A percentile compares a stretch with the other conserved stretches of the same genome.
phyloP scores from a whole-genome alignment of 2,888 invertebrate species.

The Lasioglossum oenotherae region DNA sequence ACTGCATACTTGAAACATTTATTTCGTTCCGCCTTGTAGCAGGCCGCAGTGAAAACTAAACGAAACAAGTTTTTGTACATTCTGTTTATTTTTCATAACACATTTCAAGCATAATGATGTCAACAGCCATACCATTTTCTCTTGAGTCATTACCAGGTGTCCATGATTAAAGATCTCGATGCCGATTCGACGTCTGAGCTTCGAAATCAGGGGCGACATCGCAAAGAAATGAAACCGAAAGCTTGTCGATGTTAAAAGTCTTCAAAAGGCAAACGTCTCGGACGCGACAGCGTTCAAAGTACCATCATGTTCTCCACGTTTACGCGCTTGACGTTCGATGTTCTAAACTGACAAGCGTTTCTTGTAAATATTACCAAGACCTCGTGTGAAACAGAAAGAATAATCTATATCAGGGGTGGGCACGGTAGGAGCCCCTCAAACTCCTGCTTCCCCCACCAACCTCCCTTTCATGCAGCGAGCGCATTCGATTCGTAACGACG shows the following conservation, averaged over 20 bases:
- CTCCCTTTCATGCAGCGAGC: too few species aligned
- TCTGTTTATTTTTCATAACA: constrained; percentile 71
- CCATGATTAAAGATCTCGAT: constrained; percentile 63
- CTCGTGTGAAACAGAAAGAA: background rate
- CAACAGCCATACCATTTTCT: constrained; percentile 67
- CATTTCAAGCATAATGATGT: constrained; percentile 73
- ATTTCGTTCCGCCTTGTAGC: background rate
- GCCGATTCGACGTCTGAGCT: constrained; percentile 31
- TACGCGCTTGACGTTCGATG: background rate
- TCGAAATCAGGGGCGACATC: constrained; percentile 33
- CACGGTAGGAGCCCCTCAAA: too few species aligned
- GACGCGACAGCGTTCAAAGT: background rate
- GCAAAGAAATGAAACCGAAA: constrained; percentile 25
- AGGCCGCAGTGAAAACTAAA: background rate
- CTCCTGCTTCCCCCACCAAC: too few species aligned
- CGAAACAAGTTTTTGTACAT: constrained; percentile 56
- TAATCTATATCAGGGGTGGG: background rate
- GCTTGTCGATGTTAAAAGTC: constrained; percentile 19
- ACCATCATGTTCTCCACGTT: background rate
- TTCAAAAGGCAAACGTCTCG: constrained; percentile 5
- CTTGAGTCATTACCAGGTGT: constrained; percentile 49
- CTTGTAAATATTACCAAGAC: background rate
- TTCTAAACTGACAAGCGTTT: background rate
- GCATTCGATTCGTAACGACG: too few species aligned
- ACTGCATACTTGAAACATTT: background rate